phyloP scores from a whole-genome alignment of 2,113 vertebrate species.

The Phalacrocorax carbo region DNA sequence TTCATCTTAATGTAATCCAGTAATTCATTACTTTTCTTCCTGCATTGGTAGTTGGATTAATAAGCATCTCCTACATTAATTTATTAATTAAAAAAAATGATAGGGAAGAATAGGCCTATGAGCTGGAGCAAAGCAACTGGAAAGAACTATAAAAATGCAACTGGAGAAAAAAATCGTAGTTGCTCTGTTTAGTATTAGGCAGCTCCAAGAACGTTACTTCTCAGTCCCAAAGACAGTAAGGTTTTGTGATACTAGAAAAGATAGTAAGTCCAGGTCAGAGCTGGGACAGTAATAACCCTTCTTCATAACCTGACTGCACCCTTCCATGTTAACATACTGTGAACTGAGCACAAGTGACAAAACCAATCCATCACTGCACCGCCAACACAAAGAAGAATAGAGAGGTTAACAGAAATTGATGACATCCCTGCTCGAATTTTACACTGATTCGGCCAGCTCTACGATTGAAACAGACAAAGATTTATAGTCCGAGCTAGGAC shows the following conservation, averaged over 20 bases:
- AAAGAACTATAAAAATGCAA: background rate
- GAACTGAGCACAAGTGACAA: slow-evolving; percentile 98
- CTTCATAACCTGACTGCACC: slow-evolving; percentile 93
- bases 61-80: background rate
- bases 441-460: slow-evolving; percentile 93
- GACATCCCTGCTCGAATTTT: slow-evolving; percentile 96
- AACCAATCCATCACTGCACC: slow-evolving; percentile 95
- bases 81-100: background rate
- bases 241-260: slow-evolving; percentile 64
- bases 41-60: slow-evolving; percentile 3
- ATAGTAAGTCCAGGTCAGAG: slow-evolving; percentile 79
- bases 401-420: slow-evolving; percentile 99
- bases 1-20: background rate
- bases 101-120: background rate
- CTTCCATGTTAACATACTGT: slow-evolving; percentile 99
- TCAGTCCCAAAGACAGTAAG: slow-evolving; percentile 6
- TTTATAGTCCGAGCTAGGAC: slow-evolving; percentile 93
- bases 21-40: slow-evolving; percentile 15
- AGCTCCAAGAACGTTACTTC: background rate
- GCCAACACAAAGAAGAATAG: slow-evolving; percentile 93
- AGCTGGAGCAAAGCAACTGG: background rate
- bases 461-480: slow-evolving; percentile 99
- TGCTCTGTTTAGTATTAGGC: background rate
- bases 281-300: slow-evolving; percentile 83
- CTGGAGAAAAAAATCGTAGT: background rate